phyloP scores from a whole-genome alignment of 2,888 invertebrate genomes.

The Dolomedes plantarius region DNA sequence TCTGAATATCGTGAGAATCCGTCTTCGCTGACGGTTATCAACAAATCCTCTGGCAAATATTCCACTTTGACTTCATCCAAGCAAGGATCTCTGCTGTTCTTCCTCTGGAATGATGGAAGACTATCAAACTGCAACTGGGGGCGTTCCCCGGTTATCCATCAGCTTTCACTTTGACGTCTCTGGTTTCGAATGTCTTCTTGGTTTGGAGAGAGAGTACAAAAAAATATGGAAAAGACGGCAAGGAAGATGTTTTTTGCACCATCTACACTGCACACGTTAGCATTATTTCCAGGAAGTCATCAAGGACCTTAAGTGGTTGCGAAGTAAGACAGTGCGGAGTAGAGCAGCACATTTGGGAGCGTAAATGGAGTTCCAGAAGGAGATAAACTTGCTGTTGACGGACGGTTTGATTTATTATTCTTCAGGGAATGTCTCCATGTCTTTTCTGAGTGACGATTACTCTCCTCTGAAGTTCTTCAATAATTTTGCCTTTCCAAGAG shows the following conservation, averaged over 20 bases:
- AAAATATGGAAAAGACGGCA: neutral
- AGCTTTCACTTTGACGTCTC: constrained; percentile 36
- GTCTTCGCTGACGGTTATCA: neutral
- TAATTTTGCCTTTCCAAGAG: too few relatives aligned
- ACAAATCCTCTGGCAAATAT: neutral
- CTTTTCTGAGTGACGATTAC: neutral
- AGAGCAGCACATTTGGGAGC: constrained; percentile 21
- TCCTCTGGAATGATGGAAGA: constrained; percentile 30
- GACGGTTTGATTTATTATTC: constrained; percentile 51
- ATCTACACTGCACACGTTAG: constrained; percentile 22
- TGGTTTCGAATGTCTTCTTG: constrained; percentile 18
- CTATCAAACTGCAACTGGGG: constrained; percentile 24
- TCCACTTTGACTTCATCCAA: neutral
- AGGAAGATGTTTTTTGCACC: constrained; percentile 15
- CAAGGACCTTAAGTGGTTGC: constrained; percentile 46
- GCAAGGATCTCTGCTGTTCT: neutral
- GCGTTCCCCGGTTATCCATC: constrained; percentile 41
- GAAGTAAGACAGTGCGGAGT: constrained; percentile 6
- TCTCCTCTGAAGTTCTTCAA: too few relatives aligned
- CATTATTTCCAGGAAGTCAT: constrained; percentile 46
- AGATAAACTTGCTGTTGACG: constrained; percentile 49
- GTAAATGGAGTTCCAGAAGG: constrained; percentile 26
- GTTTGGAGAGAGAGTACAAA: neutral
- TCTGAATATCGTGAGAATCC: neutral
- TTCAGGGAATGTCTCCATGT: constrained; percentile 8